Base-by-base conservation (phyloP, 2,888 invertebrate genomes). In the Cenopis cana region DNA sequence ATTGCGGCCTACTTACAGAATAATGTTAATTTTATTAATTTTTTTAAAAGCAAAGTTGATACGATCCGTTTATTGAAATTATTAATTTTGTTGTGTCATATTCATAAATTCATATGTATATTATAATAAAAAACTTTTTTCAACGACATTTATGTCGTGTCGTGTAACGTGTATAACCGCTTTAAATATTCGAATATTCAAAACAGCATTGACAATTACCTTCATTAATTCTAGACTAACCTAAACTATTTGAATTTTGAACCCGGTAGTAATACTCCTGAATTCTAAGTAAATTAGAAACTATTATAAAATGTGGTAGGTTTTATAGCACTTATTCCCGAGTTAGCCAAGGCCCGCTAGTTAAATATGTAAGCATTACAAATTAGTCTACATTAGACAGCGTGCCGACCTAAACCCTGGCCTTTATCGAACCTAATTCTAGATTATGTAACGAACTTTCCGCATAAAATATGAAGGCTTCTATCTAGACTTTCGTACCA, bases 401-500 rank as follows among this genome's bases (percentile, higher is more conserved):
- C 38, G 36, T 24, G 11, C 10, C 24, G 38, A 24, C 38, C 64
- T 54, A 64, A 38, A 62, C 36, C 52, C 20, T 52, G 18, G 49
- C 50, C 18, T 50, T 62, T 62, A 62, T 54, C n/a, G 62, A 18
- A 24, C 18, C 60, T 2, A 46, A 41, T 12, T 18, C 33, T 12
- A 20, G 38, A 54, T 64, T 64, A 64, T 24, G 11, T 64, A 64
- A 64, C 36, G 17, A 17, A 54, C 1, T 52, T 62, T 36, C 36
- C 62, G 36, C 24, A 14, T 54, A 20, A 64, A 64, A 38, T 64
- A 64, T 38, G 17, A 52, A 64, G 17, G 50, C 59, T 56, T 52
- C 38, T 38, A 50, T 54, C 41, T 56, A 11, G 38, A 50, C 56
- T 56, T 62, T 11, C 50, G 62, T 69, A 57, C 69, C 69, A 36